Base-by-base conservation (phyloP, 2,113 vertebrate genomes). In the Equus quagga region DNA sequence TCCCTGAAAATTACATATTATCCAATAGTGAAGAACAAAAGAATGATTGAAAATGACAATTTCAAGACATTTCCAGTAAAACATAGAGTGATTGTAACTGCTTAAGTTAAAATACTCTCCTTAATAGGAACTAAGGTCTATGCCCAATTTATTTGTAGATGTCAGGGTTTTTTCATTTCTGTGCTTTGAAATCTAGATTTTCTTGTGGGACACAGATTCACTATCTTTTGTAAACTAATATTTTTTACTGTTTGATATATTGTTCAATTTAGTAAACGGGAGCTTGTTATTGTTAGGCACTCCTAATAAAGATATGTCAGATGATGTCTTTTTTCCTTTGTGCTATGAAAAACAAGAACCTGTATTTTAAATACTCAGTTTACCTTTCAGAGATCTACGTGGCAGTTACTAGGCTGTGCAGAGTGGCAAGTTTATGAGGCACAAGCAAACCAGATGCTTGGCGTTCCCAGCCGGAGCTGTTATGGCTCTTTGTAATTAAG, bases 151-250 rank as follows among this genome's bases (percentile, higher is more conserved):
- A 92, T 78, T 54, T 93, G 44, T 69, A 51, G 62, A 54, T 83
- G 36, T 73, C 72, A 80, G n/a, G 28, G 18, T 85, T 72, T 82
- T 78, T 90, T 86, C 9, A 44, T 88, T 75, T 54, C 62, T 95
- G 31, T 56, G n/a, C 12, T 73, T n/a, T 82, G 76, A 93, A 86
- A 90, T 87, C 14, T 69, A 73, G 58, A 62, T 73, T 93, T 76
- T 83, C n/a, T n/a, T 91, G 21, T 1, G 62, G 54, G 70, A 72
- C 6, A 15, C 28, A 62, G 58, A 56, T 69, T 28, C 49, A 81
- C 83, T 67, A 75, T 88, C 69, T 96, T 86, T 96, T 83, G 41
- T 83, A 89, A 92, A 62, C 28, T 44, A 86, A 23, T 67, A 41
- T 78, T 62, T 8, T 60, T 75, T 94, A 54, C 36, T 65, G 28